Evolutionary conservation across 2,113 vertebrate genomes (phyloP).

Genomic region (Eulemur rufifrons): DNA sequence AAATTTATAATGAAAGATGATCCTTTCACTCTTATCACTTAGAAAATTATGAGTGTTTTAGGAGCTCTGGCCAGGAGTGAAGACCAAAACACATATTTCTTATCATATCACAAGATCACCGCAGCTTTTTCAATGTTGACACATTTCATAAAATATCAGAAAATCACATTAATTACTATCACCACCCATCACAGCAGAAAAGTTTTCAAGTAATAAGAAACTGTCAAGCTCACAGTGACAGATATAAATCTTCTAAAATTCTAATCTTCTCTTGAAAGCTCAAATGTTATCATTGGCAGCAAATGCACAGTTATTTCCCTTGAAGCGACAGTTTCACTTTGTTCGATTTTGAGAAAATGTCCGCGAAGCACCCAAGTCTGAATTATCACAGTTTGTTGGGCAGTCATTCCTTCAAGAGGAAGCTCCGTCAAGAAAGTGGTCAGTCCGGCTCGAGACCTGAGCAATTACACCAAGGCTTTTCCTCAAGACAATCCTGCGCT

Average conservation of each 20-base stretch:
- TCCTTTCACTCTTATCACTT: neutral
- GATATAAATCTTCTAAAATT: constrained; percentile 14
- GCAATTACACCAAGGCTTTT: neutral
- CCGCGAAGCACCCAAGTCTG: neutral
- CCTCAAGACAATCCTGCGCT: neutral
- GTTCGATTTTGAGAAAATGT: neutral
- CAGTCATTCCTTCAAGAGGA: neutral
- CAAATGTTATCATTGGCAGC: neutral
- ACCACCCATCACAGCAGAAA: neutral
- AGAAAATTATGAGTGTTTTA: neutral
- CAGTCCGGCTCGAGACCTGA: neutral
- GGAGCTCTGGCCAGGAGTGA: neutral
- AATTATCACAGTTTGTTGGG: neutral
- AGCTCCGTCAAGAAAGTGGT: neutral
- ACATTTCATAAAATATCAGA: neutral
- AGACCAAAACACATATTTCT: neutral
- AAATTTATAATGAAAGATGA: neutral
- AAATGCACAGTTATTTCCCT: neutral
- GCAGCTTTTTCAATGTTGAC: neutral
- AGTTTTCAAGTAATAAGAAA: neutral
- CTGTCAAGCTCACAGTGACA: neutral
- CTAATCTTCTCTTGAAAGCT: neutral
- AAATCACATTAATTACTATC: neutral
- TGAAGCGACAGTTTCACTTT: neutral
- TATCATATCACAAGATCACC: neutral